Evolutionary conservation across 2,888 invertebrate species (phyloP).

Genomic region (Apotomis capreana): DNA sequence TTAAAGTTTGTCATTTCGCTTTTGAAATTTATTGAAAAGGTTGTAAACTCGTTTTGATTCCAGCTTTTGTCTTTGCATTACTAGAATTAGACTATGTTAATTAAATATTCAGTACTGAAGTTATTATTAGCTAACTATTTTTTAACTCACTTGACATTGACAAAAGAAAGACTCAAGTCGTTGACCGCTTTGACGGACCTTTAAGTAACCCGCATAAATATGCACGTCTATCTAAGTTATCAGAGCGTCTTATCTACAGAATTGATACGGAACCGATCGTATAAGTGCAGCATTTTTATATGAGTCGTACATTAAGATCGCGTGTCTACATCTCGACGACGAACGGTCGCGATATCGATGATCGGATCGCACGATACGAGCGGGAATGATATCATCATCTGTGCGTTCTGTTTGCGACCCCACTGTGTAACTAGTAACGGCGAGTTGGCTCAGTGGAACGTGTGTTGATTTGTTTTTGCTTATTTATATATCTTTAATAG

Average conservation of each 20-base stretch:
- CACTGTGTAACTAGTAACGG: constrained; percentile 43
- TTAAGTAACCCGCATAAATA: constrained; percentile 35
- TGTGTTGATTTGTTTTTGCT: constrained; percentile 29
- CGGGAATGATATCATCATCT: constrained; percentile 49
- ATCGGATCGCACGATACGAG: constrained; percentile 69
- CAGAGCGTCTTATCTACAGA: constrained; percentile 58
- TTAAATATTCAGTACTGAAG: neutral
- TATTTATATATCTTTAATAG: constrained; percentile 10
- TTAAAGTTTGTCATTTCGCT: constrained; percentile 46
- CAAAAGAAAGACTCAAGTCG: constrained; percentile 21
- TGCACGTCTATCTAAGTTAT: constrained; percentile 49
- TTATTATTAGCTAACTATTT: neutral
- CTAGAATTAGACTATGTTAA: neutral
- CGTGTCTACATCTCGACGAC: constrained; percentile 53
- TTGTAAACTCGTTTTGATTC: neutral
- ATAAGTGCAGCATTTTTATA: constrained; percentile 60
- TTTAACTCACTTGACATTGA: constrained; percentile 10
- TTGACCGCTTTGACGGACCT: constrained; percentile 37
- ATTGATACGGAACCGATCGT: constrained; percentile 69
- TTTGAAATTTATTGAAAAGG: constrained; percentile 13
- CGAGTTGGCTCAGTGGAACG: constrained; percentile 19
- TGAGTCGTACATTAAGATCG: constrained; percentile 64
- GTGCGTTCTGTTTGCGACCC: constrained; percentile 40
- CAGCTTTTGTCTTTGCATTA: neutral
- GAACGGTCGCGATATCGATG: constrained; percentile 58